phyloP scores from a whole-genome alignment of 1,140 invertebrate species.

The Leguminivora glycinivorella region DNA sequence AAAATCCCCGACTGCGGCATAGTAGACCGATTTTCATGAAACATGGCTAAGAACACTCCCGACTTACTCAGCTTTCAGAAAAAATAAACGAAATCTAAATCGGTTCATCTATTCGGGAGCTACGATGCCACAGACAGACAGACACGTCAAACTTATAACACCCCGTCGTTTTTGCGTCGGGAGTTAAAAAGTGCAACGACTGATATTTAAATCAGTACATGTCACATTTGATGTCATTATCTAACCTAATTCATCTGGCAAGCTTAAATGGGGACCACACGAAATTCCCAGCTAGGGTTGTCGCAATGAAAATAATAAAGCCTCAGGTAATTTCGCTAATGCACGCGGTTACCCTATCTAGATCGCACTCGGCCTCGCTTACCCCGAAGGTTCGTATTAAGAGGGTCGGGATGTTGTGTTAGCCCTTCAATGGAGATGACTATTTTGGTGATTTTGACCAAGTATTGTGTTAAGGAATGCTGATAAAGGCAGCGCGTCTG shows the following conservation, averaged over 20 bases:
- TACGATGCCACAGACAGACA: too few species aligned
- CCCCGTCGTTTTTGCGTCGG: too few species aligned
- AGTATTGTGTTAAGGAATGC: slow-evolving; percentile 54
- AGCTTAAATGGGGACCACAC: slow-evolving; percentile 25
- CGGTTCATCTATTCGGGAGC: too few species aligned
- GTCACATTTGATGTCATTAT: not conserved
- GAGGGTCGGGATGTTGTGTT: slow-evolving; percentile 52
- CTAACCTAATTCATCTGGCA: slow-evolving; percentile 19
- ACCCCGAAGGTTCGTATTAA: slow-evolving; percentile 68
- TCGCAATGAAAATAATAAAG: slow-evolving; percentile 75
- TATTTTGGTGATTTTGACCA: slow-evolving; percentile 62
- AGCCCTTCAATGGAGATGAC: slow-evolving; percentile 50
- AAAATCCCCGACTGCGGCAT: too few species aligned
- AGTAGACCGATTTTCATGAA: too few species aligned
- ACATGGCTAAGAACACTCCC: too few species aligned
- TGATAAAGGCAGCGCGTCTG: not conserved
- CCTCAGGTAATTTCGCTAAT: slow-evolving; percentile 73
- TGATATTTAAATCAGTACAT: not conserved
- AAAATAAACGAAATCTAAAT: too few species aligned
- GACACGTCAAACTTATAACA: too few species aligned
- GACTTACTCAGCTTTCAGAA: too few species aligned
- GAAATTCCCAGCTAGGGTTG: slow-evolving; percentile 50
- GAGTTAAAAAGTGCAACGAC: not conserved
- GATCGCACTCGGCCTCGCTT: slow-evolving; percentile 61
- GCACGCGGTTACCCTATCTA: slow-evolving; percentile 73